phyloP scores from a whole-genome alignment of 1,140 invertebrate species.

The Papilio xuthus region DNA sequence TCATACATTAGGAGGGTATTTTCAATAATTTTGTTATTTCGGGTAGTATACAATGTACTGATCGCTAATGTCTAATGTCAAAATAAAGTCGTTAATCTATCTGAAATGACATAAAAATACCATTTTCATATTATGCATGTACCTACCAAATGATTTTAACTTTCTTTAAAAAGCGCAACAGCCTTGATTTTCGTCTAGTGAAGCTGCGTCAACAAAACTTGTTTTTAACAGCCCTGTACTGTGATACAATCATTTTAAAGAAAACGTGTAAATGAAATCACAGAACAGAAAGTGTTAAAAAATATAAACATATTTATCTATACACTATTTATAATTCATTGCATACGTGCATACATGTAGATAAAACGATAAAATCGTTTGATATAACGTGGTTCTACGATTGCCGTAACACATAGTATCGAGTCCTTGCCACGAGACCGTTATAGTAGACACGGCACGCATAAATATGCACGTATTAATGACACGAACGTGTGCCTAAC shows the following conservation, averaged over 20 bases:
- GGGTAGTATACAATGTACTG: background rate
- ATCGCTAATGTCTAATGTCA: background rate
- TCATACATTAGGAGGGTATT: background rate
- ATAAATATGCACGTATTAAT: constrained; percentile 79
- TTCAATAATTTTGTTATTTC: background rate
- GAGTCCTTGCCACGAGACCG: constrained; percentile 69
- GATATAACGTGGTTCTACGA: background rate
- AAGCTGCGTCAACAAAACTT: constrained; percentile 10
- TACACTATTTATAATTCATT: background rate
- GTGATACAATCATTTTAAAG: background rate
- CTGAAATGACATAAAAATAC: background rate
- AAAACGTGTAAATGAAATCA: background rate
- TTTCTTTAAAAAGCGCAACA: constrained; percentile 21
- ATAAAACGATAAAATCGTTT: constrained; percentile 1
- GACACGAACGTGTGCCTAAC: constrained; percentile 73
- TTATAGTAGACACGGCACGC: constrained; percentile 74
- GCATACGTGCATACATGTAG: background rate
- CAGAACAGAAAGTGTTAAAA: background rate
- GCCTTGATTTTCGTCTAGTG: background rate
- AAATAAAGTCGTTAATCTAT: background rate
- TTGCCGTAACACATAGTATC: constrained; percentile 52
- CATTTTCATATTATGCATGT: background rate
- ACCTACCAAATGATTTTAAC: constrained; percentile 5
- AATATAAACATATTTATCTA: background rate
- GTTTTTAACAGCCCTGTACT: background rate